Percentiles rank a stretch among this genome's conserved stretches.
Conservation (phyloP, 1,140 invertebrate genomes). For the Orchesella cincta region DNA sequence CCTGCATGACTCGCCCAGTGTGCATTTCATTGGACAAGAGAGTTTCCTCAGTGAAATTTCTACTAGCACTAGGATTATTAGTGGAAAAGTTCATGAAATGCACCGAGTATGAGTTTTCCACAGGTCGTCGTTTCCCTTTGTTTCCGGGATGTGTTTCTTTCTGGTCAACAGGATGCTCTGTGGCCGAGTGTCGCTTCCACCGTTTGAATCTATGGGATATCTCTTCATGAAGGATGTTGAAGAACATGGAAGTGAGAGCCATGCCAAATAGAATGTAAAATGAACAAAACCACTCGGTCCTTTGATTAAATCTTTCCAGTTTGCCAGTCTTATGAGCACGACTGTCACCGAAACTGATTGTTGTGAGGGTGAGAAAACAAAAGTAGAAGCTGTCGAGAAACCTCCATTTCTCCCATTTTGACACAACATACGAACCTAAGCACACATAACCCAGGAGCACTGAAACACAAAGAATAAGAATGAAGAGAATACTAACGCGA, state of each 20-base stretch:
- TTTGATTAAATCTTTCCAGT: constrained; percentile 56
- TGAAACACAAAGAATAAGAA: constrained; percentile 72
- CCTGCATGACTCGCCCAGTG: not conserved
- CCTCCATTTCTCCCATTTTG: constrained; percentile 80
- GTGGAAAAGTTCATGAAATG: constrained; percentile 51
- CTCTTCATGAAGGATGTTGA: constrained; percentile 94
- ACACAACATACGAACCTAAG: constrained; percentile 83
- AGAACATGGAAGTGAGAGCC: constrained; percentile 96
- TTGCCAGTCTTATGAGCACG: constrained; percentile 56
- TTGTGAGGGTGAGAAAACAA: constrained; percentile 90
- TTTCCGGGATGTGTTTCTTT: constrained; percentile 9
- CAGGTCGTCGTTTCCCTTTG: constrained; percentile 59
- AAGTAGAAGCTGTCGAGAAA: constrained; percentile 90
- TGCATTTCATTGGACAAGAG: constrained; percentile 57
- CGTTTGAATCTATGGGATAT: constrained; percentile 58
- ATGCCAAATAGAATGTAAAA: constrained; percentile 94
- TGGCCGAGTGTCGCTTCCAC: constrained; percentile 41
- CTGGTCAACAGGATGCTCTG: not conserved
- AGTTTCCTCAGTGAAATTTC: constrained; percentile 68
- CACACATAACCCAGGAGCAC: constrained; percentile 82
- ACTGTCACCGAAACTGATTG: constrained; percentile 88
- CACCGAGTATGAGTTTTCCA: constrained; percentile 67
- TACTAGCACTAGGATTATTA: constrained; percentile 60
- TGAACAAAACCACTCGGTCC: constrained; percentile 84
- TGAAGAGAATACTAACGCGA: constrained; percentile 49